phyloP scores from a whole-genome alignment of 2,888 invertebrate genomes.

The Craniophora ligustri region DNA sequence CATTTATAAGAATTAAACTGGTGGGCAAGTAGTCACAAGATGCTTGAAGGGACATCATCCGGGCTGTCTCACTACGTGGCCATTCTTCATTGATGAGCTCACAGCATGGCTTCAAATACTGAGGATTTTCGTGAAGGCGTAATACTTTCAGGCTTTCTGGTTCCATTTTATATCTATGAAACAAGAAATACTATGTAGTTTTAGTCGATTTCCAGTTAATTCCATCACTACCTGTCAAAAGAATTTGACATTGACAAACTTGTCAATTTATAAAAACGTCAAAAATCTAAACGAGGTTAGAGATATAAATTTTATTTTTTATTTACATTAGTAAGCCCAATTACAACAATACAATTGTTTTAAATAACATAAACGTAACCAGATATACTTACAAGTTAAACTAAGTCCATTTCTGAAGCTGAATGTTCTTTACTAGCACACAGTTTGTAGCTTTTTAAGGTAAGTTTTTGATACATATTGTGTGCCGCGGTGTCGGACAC shows the following conservation, averaged over 20 bases:
- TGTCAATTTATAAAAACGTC: conserved; percentile 14
- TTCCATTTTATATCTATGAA: conserved; percentile 69
- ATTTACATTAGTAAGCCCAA: conserved; percentile 5
- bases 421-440: conserved; percentile 25
- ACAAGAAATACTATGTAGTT: background rate
- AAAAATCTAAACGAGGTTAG: conserved; percentile 31
- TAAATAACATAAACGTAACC: background rate
- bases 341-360: background rate
- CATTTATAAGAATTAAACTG: conserved; percentile 90
- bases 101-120: conserved; percentile 92
- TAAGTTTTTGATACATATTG: conserved; percentile 47
- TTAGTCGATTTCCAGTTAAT: background rate
- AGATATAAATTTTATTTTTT: conserved; percentile 1
- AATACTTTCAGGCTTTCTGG: conserved; percentile 84
- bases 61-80: conserved; percentile 94
- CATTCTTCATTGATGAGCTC: conserved; percentile 95
- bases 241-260: conserved; percentile 9
- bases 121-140: conserved; percentile 92
- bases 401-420: conserved; percentile 44
- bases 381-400: conserved; percentile 44
- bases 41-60: conserved; percentile 92
- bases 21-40: conserved; percentile 93
- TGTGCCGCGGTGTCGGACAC: conserved; percentile 35
- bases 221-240: conserved; percentile 1
- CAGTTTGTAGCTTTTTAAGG: conserved; percentile 54